Evolutionary conservation across 37 sponge, comb jelly and placozoan genomes (phyloP).

Genomic region (Cladorhizidae sp.): DNA sequence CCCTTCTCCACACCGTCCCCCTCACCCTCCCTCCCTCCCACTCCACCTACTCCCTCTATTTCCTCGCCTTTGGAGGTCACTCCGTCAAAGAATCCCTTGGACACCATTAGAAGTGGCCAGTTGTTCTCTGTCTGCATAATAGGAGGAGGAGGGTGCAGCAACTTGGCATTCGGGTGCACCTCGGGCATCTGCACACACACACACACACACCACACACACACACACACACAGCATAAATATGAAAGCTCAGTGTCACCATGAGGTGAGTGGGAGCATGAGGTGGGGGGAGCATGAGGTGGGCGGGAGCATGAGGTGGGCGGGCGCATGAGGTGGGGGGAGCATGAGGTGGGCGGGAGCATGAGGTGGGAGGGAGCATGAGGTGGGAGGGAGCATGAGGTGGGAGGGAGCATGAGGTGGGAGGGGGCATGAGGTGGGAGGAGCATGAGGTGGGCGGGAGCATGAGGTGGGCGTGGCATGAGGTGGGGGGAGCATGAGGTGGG

Average conservation of each 20-base stretch:
- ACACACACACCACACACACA: too few species aligned
- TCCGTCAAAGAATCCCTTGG: constrained; percentile 93
- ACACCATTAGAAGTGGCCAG: constrained; percentile 95
- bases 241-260: too few species aligned
- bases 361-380: too few species aligned
- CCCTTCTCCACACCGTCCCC: neutral
- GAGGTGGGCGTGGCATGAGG: too few species aligned
- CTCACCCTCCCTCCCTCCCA: neutral
- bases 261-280: neutral
- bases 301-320: too few species aligned
- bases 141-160: constrained; percentile 85
- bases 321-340: too few species aligned
- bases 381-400: too few species aligned
- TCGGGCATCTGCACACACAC: constrained; percentile 81
- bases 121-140: constrained; percentile 70
- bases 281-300: neutral
- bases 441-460: too few species aligned
- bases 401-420: too few species aligned
- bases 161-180: constrained; percentile 82
- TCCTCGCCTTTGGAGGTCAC: constrained; percentile 51
- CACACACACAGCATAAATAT: constrained; percentile 2
- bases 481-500: too few species aligned
- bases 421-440: too few species aligned
- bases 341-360: too few species aligned
- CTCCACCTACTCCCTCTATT: neutral